Base-by-base conservation (phyloP, 1,140 invertebrate species). In the Vanessa tameamea region DNA sequence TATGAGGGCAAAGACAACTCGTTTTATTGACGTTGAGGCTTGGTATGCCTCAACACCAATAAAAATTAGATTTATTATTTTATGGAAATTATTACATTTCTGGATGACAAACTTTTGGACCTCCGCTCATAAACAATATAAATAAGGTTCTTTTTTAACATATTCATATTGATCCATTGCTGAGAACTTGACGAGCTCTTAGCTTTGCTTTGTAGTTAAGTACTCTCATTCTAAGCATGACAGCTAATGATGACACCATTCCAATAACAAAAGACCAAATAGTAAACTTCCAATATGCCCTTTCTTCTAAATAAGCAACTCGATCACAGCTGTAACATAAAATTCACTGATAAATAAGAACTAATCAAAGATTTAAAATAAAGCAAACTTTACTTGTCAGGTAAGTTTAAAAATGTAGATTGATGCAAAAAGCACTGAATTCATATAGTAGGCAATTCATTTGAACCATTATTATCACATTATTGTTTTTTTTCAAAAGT, bases 231-330 rank as follows among this genome's bases (percentile, higher is more conserved):
- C 93, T 79, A 72, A 92, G 77, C 91, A 93, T 92, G 1, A 93
- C 92, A 57, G 87, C 86, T 37, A 89, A 67, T 61, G 85, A 94
- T 31, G 96, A 97, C 13, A 95, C 79, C 7, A 95, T 75, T 12
- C 95, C 95, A 47, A 96, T 68, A 0, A 95, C 85, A 80, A 97
- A 95, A 89, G 96, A 95, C 74, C 95, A 94, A 14, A 94, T 94
- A 84, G 97, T 95, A 87, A 98, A 98, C 82, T 96, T 95, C 95
- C 97, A 97, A 90, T 97, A 98, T 57, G 95, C 94, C 69, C 94
- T 92, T 86, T 97, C 96, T 82, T 97, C 96, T 47, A 97, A 93
- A 92, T 95, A 96, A 16, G 90, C 89, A 8, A 91, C 90, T 78
- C 89, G 69, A 72, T 91, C 89, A 86, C 89, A 91, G 74, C 90